Base-by-base conservation (phyloP, 2,113 vertebrate genomes). In the Nothocercus julius region DNA sequence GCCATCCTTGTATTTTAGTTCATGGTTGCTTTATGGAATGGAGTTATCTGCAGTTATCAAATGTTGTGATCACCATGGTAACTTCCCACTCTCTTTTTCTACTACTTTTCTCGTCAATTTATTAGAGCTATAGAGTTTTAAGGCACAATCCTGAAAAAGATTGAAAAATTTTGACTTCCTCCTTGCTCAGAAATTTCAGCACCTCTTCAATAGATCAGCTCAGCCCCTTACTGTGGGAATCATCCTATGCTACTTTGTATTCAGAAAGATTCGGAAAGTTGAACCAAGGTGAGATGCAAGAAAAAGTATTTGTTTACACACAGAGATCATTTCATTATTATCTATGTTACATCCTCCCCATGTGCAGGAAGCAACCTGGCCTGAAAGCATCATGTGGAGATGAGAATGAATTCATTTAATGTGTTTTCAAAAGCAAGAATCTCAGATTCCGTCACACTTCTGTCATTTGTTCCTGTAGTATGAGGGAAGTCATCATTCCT, bases 31-130 rank as follows among this genome's bases (percentile, higher is more conserved):
- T 83, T 85, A 75, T 54, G 73, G 64, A 92, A 34, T 69, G 85
- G 44, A 13, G 40, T 66, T 97, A 38, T 94, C 85, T 94, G 86
- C 84, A 88, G 73, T 86, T 47, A 96, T 93, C 92, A 93, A 94
- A 93, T 77, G 77, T 91, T 97, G 62, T 85, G 89, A 95, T 98
- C 91, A 94, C 97, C 95, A 98, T 98, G 93, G 97, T 85, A 98
- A 98, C 97, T 76, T 81, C 95, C 85, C 82, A 95, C 96, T 96
- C 83, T 81, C 59, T 97, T 92, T 95, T 92, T 83, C 87, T 94
- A 74, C 91, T 95, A 84, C 92, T 97, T 91, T 88, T 87, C 96
- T 96, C 96, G 90, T 96, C 91, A 96, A 77, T 96, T 82, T 89
- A 73, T 89, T 84, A 93, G 85, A 92, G 82, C 62, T 25, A 81